These are phyloP conservation scores for human (Homo sapiens) DNA, from an alignment of 2,113 vertebrate genomes.

Conservation along the genomic window DNA sequence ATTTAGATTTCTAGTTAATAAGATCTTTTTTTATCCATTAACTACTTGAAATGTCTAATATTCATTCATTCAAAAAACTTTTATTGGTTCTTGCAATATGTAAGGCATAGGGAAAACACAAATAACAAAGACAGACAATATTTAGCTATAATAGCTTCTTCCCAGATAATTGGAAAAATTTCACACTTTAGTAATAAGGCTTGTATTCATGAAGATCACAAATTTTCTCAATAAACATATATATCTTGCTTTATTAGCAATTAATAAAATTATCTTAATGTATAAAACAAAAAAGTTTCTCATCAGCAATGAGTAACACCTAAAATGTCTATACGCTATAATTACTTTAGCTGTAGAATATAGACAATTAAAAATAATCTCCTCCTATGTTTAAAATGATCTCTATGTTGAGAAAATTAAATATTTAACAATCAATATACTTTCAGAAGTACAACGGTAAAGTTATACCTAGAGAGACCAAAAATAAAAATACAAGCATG, in stretches of 20 bases:
- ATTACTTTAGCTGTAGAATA: neutral
- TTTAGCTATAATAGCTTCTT: neutral
- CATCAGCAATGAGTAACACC: neutral
- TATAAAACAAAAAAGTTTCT: neutral
- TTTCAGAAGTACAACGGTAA: constrained; percentile 1
- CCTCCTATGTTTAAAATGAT: neutral
- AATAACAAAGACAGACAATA: neutral
- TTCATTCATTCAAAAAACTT: neutral
- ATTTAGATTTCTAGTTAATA: neutral
- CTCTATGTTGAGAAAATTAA: neutral
- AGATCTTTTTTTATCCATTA: constrained; percentile 7
- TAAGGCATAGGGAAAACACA: neutral
- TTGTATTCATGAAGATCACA: constrained; percentile 4
- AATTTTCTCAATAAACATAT: neutral
- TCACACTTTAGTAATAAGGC: neutral
- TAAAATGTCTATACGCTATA: neutral
- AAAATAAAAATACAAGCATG: constrained; percentile 3
- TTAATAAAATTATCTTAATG: constrained; percentile 18
- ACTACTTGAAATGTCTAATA: neutral
- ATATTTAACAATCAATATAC: neutral
- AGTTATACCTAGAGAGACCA: neutral
- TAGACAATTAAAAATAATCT: neutral
- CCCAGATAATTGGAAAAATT: neutral
- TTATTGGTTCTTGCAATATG: neutral
- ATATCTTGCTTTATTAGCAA: neutral